phyloP scores from a whole-genome alignment of 2,888 invertebrate genomes.

The Diaprepes abbreviatus region DNA sequence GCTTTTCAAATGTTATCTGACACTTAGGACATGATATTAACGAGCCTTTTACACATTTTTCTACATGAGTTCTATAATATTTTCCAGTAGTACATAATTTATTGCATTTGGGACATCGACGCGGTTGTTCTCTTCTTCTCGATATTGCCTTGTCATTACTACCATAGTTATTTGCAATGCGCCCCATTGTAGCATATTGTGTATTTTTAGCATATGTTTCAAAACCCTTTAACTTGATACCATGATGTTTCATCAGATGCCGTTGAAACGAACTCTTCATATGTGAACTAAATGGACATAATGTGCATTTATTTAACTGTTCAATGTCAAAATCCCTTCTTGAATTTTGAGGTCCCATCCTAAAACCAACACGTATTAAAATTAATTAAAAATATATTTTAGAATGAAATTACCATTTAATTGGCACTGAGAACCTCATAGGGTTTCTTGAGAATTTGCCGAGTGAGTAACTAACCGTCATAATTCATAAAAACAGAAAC shows the following conservation, averaged over 20 bases:
- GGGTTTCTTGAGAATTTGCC: too few species aligned
- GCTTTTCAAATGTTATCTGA: neutral
- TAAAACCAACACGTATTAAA: neutral
- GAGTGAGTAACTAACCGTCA: too few species aligned
- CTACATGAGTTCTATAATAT: neutral
- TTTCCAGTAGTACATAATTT: neutral
- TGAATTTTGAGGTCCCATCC: neutral
- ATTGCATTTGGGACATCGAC: neutral
- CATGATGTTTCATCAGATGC: slow-evolving; percentile 19
- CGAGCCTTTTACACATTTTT: neutral
- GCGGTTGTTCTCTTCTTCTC: neutral
- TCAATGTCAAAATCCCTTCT: neutral
- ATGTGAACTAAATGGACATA: neutral
- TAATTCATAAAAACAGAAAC: too few species aligned
- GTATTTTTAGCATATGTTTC: too few species aligned
- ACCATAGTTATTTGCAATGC: neutral
- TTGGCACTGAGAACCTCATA: too few species aligned
- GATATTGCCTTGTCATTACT: neutral
- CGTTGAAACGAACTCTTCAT: slow-evolving; percentile 2
- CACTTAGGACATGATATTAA: neutral
- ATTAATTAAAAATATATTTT: too few species aligned
- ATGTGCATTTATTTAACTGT: slow-evolving; percentile 5
- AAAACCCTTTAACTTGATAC: slow-evolving; percentile 6
- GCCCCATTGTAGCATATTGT: neutral
- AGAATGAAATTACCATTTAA: too few species aligned